phyloP scores from a whole-genome alignment of 2,797 vertebrate genomes.

The Pangasius mekongensis region DNA sequence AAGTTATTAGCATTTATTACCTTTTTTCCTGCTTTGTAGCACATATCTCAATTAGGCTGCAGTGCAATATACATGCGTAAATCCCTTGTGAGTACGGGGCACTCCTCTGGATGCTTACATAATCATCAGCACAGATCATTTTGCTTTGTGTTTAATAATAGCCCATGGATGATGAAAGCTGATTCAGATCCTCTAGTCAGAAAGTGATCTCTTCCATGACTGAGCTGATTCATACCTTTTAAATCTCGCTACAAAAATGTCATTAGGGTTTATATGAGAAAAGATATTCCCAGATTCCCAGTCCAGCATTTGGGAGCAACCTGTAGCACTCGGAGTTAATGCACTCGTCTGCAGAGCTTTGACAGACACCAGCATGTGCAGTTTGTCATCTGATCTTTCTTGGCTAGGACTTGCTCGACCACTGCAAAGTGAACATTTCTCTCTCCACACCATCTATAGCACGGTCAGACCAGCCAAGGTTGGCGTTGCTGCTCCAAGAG shows the following conservation, averaged over 20 bases:
- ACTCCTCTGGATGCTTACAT: constrained; percentile 1
- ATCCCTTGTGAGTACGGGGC: neutral
- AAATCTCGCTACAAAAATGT: neutral
- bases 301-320: constrained; percentile 41
- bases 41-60: neutral
- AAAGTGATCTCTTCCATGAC: neutral
- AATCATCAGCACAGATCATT: constrained; percentile 7
- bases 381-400: constrained; percentile 84
- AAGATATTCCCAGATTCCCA: constrained; percentile 57
- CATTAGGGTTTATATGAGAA: constrained; percentile 51
- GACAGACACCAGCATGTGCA: constrained; percentile 95
- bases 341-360: constrained; percentile 86
- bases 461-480: constrained; percentile 16
- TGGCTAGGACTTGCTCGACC: constrained; percentile 74
- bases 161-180: neutral
- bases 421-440: constrained; percentile 73
- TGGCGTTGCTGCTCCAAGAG: constrained; percentile 30
- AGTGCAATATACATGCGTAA: neutral
- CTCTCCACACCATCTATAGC: constrained; percentile 44
- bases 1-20: constrained; percentile 12
- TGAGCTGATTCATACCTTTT: neutral
- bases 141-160: constrained; percentile 15
- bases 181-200: constrained; percentile 3
- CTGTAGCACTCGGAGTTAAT: constrained; percentile 72
- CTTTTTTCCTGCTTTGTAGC: neutral